A percentile compares a stretch with the other conserved stretches of the same genome.
Evolutionary conservation across 2,113 vertebrate genomes (phyloP).

Genomic region (Labeo catla): DNA sequence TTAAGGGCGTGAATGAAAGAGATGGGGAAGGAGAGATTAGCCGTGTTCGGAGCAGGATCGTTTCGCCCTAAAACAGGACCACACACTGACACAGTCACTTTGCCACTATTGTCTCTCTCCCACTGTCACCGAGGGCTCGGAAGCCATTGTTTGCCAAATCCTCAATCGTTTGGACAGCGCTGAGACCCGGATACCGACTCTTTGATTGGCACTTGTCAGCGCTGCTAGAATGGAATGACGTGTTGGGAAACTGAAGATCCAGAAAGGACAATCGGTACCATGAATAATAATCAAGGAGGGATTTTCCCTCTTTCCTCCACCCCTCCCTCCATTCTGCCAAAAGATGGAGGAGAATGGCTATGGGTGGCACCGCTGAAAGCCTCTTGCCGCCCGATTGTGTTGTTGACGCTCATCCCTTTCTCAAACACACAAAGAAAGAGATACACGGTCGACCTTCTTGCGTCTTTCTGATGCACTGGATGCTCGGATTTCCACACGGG

Average conservation of each 20-base stretch:
- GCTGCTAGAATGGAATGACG: constrained; percentile 87
- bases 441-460: constrained; percentile 79
- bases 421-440: constrained; percentile 83
- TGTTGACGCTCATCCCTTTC: constrained; percentile 83
- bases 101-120: constrained; percentile 82
- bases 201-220: constrained; percentile 98
- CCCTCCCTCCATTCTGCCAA: constrained; percentile 48
- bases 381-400: constrained; percentile 79
- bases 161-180: constrained; percentile 65
- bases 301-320: constrained; percentile 75
- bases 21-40: constrained; percentile 81
- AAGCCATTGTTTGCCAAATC: constrained; percentile 75
- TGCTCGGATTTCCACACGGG: constrained; percentile 53
- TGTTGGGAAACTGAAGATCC: constrained; percentile 76
- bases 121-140: constrained; percentile 64
- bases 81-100: constrained; percentile 91
- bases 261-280: constrained; percentile 82
- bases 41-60: constrained; percentile 79
- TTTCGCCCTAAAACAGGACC: constrained; percentile 77
- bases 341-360: constrained; percentile 66
- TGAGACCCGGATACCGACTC: constrained; percentile 74
- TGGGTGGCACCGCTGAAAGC: constrained; percentile 87
- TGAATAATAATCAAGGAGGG: constrained; percentile 80
- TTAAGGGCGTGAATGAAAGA: constrained; percentile 88
- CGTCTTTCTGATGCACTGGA: constrained; percentile 78